Evolutionary conservation across 2,113 vertebrate species (phyloP).

Genomic region (Zapornia atra): DNA sequence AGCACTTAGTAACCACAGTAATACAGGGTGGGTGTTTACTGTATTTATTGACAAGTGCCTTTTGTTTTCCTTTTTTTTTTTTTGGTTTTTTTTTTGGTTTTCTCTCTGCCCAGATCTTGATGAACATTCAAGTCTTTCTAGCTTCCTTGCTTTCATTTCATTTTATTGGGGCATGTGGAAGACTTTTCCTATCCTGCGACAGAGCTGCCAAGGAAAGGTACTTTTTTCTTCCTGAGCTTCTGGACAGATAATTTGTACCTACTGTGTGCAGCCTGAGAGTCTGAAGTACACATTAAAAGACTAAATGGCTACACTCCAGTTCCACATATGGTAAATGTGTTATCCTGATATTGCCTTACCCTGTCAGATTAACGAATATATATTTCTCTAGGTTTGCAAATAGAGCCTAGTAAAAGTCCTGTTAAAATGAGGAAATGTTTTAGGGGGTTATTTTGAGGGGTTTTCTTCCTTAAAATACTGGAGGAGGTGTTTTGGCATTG

Average conservation of each 20-base stretch:
- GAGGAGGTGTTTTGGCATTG: neutral
- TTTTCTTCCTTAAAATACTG: neutral
- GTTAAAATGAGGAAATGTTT: neutral
- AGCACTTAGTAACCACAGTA: constrained; percentile 12
- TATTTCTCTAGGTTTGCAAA: neutral
- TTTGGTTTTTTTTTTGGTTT: neutral
- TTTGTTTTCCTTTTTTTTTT: constrained; percentile 32
- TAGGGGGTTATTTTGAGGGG: rapidly evolving
- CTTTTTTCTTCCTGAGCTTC: neutral
- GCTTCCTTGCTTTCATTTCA: neutral
- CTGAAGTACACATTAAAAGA: constrained; percentile 13
- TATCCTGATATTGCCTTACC: neutral
- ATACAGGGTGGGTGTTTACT: constrained; percentile 10
- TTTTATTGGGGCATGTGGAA: neutral
- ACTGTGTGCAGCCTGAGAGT: neutral
- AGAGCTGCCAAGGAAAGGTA: neutral
- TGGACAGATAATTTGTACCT: constrained; percentile 39
- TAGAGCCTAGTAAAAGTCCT: neutral
- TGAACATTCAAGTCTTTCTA: neutral
- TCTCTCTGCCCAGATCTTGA: neutral
- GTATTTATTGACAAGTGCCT: constrained; percentile 38
- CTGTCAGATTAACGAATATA: neutral
- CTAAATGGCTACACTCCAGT: neutral
- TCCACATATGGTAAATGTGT: neutral
- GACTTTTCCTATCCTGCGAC: neutral